Percentiles rank a stretch among this genome's conserved stretches.
Conservation (phyloP, 2,888 invertebrate species). For the Yponomeuta plumbellus region DNA sequence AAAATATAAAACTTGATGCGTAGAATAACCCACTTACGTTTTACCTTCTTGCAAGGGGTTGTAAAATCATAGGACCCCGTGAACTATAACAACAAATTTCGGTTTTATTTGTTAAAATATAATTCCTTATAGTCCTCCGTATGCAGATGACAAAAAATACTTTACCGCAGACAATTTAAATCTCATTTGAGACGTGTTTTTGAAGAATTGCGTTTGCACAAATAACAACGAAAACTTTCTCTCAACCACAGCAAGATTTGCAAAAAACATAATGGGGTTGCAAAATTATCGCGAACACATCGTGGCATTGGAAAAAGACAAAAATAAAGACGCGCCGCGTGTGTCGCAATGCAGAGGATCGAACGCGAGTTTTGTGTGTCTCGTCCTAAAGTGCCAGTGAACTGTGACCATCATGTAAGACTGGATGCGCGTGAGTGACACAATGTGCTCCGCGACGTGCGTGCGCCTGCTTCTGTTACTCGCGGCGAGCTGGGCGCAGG, state of each 20-base stretch:
- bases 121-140: no score
- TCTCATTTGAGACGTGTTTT: no score
- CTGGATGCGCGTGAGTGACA: constrained; percentile 29
- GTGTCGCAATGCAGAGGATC: constrained; percentile 7
- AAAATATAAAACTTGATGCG: no score
- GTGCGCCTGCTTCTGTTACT: constrained; percentile 58
- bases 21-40: no score
- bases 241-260: background rate
- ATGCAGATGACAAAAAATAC: no score
- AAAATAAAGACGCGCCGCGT: background rate
- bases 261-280: constrained; percentile 5
- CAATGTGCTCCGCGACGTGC: constrained; percentile 67
- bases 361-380: background rate
- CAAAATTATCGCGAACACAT: background rate
- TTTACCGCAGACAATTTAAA: no score
- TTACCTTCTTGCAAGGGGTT: no score
- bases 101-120: no score
- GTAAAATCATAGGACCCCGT: no score
- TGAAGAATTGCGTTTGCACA: background rate
- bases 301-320: constrained; percentile 7
- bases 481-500: constrained; percentile 67
- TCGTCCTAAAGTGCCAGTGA: constrained; percentile 7
- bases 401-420: constrained; percentile 34
- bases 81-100: no score
- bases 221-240: background rate